Base-by-base conservation (phyloP, 2,113 vertebrate species). In the Peromyscus maniculatus region DNA sequence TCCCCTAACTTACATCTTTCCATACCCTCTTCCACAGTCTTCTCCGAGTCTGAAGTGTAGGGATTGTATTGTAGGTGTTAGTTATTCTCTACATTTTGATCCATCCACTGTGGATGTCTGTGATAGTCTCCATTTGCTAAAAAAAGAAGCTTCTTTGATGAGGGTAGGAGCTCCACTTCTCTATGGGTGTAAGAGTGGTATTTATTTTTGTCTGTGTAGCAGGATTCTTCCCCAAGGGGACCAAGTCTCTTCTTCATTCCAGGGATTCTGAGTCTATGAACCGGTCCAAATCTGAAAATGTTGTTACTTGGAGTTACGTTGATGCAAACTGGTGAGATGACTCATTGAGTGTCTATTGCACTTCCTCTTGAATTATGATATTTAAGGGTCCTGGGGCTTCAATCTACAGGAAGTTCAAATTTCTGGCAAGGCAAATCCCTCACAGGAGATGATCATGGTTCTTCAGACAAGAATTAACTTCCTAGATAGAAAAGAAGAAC, bases 401-500 rank as follows among this genome's bases (percentile, higher is more conserved):
- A 87, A 46, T 78, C 21, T 77, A 62, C 84, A 96, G 71, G 86
- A 95, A 92, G 88, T 55, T 66, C 11, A 87, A 64, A 22, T 86
- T 92, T 67, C 13, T 71, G 59, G 17, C 17, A 86, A 80, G 26
- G 66, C 15, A 89, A 75, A 67, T 52, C 82, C 71, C 57, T 89
- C 55, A 55, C 55, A 36, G 66, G 31, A 94, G 31, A 87, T 31
- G 74, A 66, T 39, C 75, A 24, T 91, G 28, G 59, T 33, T 87
- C 59, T 89, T 87, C 10, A 91, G 16, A 19, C 33, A 49, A 49
- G 71, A 17, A 87, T 24, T 59, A 62, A 78, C 10, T 5, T 95
- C 55, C 94, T 22, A 59, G 43, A 66, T 36, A 90, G 64, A 52
- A 22, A 64, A 43, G 36, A 74, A 88, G 19, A 9, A 46, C 19